Base-by-base conservation (phyloP, 2,888 invertebrate species). In the Drosophila nigritarsus region DNA sequence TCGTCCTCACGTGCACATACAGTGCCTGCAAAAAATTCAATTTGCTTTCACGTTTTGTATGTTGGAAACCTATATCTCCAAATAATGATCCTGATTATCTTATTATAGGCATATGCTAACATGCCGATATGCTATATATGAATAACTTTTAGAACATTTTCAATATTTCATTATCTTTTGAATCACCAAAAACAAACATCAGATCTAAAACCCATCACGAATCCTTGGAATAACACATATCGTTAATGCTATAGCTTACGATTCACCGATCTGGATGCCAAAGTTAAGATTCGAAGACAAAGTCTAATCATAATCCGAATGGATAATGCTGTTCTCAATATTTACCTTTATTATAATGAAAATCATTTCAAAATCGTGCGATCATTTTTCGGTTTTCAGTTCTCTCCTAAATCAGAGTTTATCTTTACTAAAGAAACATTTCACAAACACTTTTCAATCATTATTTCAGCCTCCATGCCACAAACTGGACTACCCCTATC, bases 261-360 rank as follows among this genome's bases (percentile, higher is more conserved):
- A 30, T 30, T 36, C 36, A 18, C 18, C 15, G 15, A 36, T 36
- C 15, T 36, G 42, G 1, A 42, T 20, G 20, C 11, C 9, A 42
- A 36, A 36, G 15, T 36, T 15, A 36, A 6, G 15, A 36, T 13
- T 13, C 5, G 9, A 34, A 34, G 13, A 34, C 34, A 30, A 34
- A 34, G 34, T 34, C 34, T 34, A 34, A 15, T 15, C 3, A 36
- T 36, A 36, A 36, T 3, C 15, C 7, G 6, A 38, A 38, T 8
- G 0, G 18, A 0, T 0, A 18, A 38, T 38, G 15, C 18, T 38
- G 8, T 8, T 38, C 18, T 2, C 0, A 18, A 36, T 7, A 36
- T 18, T 18, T 36, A 18, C 0, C 15, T 6, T 36, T 36, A 36
- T 36, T 36, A 15, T 6, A 15, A 36, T 15, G 15, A 15, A 34